phyloP scores from a whole-genome alignment of 2,797 vertebrate genomes.

The Sebastiscus tertius region DNA sequence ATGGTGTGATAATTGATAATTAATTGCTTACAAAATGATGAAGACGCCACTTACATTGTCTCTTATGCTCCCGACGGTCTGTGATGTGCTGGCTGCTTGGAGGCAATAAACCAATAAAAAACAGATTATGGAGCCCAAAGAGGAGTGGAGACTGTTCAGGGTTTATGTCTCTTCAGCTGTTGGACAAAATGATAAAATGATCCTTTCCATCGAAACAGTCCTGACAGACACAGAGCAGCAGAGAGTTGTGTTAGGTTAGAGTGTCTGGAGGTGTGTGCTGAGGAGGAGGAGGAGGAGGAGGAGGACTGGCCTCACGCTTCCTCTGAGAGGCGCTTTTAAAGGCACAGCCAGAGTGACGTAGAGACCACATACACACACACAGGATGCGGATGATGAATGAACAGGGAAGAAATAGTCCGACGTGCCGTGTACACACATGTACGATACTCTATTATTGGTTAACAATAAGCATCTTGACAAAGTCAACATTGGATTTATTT shows the following conservation, averaged over 20 bases:
- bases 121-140: background rate
- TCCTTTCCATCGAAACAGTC: background rate
- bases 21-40: background rate
- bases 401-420: background rate
- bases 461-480: no score
- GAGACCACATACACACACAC: background rate
- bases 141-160: background rate
- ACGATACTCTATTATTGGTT: background rate
- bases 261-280: background rate
- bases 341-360: background rate
- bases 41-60: conserved; percentile 45
- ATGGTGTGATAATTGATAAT: background rate
- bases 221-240: background rate
- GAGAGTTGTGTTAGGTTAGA: fast-evolving
- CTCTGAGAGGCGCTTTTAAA: conserved; percentile 7
- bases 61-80: background rate
- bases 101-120: background rate
- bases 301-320: background rate
- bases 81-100: background rate
- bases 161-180: background rate
- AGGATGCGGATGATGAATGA: background rate
- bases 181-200: background rate
- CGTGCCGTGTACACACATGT: background rate
- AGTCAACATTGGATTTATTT: background rate
- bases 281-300: no score